A percentile compares a stretch with the other conserved stretches of the same genome.
Evolutionary conservation across 2,888 invertebrate genomes (phyloP).

Genomic region (Rhingia campestris): DNA sequence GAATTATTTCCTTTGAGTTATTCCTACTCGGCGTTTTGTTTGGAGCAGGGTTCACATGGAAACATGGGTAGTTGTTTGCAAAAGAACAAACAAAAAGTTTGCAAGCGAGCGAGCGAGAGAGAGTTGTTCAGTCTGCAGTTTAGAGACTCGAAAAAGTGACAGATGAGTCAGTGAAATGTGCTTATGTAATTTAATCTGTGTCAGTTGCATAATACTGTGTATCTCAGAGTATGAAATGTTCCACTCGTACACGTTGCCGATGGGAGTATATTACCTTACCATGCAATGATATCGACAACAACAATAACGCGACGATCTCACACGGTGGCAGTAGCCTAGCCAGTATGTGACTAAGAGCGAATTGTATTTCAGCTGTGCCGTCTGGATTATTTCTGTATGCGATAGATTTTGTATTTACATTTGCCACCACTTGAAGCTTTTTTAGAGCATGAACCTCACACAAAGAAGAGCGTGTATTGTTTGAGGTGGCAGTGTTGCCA

Average conservation of each 20-base stretch:
- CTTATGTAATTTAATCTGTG: constrained; percentile 63
- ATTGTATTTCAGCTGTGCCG: constrained; percentile 6
- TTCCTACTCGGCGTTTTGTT: constrained; percentile 25
- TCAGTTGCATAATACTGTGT: constrained; percentile 48
- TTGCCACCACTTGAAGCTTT: constrained; percentile 42
- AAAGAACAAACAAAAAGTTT: constrained; percentile 18
- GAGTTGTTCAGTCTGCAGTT: background rate
- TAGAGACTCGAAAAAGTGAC: constrained; percentile 35
- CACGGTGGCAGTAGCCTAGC: background rate
- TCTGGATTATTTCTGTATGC: constrained; percentile 37
- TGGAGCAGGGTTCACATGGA: constrained; percentile 50
- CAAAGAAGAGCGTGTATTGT: constrained; percentile 14
- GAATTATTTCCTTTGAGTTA: constrained; percentile 8
- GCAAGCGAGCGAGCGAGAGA: constrained; percentile 16
- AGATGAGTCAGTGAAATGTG: constrained; percentile 48
- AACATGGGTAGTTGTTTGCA: constrained; percentile 49
- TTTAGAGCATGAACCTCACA: constrained; percentile 3
- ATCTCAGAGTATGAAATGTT: background rate
- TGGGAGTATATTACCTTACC: constrained; percentile 11
- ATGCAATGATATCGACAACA: background rate
- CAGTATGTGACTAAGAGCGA: constrained; percentile 19
- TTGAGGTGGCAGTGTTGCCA: constrained; percentile 42
- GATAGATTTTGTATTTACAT: constrained; percentile 33
- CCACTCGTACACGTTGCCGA: constrained; percentile 30
- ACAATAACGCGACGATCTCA: background rate